Evolutionary conservation across 2,888 invertebrate genomes (phyloP).

Genomic region (Ceratothoa steindachneri): DNA sequence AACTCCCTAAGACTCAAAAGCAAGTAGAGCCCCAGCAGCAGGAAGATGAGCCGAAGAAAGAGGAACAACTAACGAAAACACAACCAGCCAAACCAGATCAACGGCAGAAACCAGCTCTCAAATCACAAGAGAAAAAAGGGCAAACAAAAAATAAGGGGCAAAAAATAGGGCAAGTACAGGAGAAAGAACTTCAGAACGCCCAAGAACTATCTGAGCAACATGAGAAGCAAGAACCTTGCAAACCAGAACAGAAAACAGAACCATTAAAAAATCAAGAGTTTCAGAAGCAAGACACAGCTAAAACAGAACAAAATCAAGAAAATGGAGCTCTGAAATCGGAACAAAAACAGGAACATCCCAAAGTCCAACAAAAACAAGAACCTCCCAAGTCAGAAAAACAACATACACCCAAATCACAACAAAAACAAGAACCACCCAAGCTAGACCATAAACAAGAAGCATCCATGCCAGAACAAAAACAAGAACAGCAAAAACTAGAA

Average conservation of each 20-base stretch:
- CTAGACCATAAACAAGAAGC: not conserved
- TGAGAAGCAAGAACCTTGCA: slow-evolving; percentile 1
- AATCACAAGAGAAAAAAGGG: slow-evolving; percentile 2
- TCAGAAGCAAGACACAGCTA: not conserved
- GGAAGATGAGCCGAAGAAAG: too few relatives aligned
- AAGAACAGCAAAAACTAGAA: not conserved
- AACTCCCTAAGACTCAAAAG: too few relatives aligned
- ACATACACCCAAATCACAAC: slow-evolving; percentile 3
- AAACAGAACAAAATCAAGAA: not conserved
- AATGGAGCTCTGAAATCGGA: not conserved
- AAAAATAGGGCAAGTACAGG: not conserved
- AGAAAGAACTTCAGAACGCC: not conserved
- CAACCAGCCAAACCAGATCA: not conserved
- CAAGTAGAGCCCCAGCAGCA: too few relatives aligned
- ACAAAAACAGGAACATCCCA: slow-evolving; percentile 7
- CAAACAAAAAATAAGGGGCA: not conserved
- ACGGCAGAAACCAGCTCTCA: not conserved
- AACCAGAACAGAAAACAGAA: not conserved
- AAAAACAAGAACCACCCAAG: not conserved
- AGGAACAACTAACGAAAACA: not conserved
- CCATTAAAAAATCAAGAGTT: not conserved
- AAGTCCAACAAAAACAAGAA: slow-evolving; percentile 15
- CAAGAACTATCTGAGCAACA: not conserved
- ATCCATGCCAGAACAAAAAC: not conserved
- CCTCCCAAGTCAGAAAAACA: slow-evolving; percentile 10